Conservation (phyloP, 1,140 invertebrate genomes). For the Bombus consobrinus region DNA sequence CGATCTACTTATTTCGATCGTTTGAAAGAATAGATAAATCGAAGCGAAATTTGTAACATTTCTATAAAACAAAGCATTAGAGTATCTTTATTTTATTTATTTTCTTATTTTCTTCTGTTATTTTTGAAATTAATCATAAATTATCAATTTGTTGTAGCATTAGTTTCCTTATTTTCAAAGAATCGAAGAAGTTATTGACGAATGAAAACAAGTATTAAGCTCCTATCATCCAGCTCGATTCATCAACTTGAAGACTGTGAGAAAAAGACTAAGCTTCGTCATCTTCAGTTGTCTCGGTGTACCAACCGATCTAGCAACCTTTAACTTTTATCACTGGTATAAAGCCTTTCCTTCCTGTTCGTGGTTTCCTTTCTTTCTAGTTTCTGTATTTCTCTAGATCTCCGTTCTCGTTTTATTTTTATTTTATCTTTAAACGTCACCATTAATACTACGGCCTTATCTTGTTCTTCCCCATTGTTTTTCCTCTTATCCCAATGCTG, state of each 20-base stretch:
- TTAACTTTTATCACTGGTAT: slow-evolving; percentile 5
- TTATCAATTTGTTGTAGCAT: not conserved
- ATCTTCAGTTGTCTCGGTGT: not conserved
- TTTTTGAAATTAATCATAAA: not conserved
- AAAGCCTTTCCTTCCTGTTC: not conserved
- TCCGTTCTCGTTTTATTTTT: not conserved
- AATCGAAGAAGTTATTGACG: not conserved
- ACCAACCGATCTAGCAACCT: not conserved
- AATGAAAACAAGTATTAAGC: not conserved
- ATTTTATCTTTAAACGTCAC: not conserved
- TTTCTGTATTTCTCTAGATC: not conserved
- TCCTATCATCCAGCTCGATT: not conserved
- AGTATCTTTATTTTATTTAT: not conserved
- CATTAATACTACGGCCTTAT: not conserved
- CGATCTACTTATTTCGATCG: too few relatives aligned
- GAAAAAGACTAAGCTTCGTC: slow-evolving; percentile 21
- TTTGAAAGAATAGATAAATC: not conserved
- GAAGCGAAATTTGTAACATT: not conserved
- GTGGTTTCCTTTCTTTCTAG: not conserved
- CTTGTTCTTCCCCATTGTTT: not conserved
- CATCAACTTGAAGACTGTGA: not conserved
- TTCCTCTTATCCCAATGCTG: not conserved
- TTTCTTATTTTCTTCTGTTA: not conserved
- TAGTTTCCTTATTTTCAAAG: not conserved
- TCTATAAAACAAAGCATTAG: not conserved